Evolutionary conservation across 1,140 invertebrate species (phyloP), one percentile per base, ranked within the genome.

Genomic region (Zaprionus gabonicus): DNA sequence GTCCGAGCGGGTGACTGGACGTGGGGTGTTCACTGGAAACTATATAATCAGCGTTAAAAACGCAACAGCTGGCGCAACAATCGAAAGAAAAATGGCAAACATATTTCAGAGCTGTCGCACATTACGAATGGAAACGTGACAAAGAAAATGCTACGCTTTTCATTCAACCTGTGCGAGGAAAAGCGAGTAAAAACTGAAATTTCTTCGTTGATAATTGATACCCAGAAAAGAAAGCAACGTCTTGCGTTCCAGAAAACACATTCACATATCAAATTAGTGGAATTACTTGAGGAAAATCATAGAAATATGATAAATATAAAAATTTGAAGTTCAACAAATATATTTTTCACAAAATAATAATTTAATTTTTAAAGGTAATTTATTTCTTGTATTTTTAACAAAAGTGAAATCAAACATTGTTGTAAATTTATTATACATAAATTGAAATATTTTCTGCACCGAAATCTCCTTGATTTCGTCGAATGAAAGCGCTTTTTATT

Each of bases 61-160:
- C 88, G 84, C 84, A 87, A 88, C 84, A 87, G 84, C 84, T 87
- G 84, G 81, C 88, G 84, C 78, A 81, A 81, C 74, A 75, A 80
- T 87, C 78, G 59, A 76, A 76, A 67, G 78, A 69, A 60, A 78
- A 79, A 72, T 78, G 53, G 64, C 56, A 58, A 72, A 71, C 73
- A 66, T 71, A 69, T 69, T 80, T 69, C 44, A 46, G 56, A 41
- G 31, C 68, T n/a, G 34, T 55, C 65, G 41, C 41, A 76, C 49
- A 51, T 46, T 59, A 65, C 60, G 44, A 51, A 46, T 56, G 53
- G 41, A 79, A 73, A 71, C 71, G 74, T 73, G 71, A 59, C 53
- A 63, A 53, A 36, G 56, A 65, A 74, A 71, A 66, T 46, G 36
- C 25, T 41, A 49, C 44, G 28, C 63, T 71, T 84, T 77, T 70